Evolutionary conservation across 2,113 vertebrate genomes (phyloP), one percentile per base, ranked within the genome.

Genomic region (Heptranchias perlo): DNA sequence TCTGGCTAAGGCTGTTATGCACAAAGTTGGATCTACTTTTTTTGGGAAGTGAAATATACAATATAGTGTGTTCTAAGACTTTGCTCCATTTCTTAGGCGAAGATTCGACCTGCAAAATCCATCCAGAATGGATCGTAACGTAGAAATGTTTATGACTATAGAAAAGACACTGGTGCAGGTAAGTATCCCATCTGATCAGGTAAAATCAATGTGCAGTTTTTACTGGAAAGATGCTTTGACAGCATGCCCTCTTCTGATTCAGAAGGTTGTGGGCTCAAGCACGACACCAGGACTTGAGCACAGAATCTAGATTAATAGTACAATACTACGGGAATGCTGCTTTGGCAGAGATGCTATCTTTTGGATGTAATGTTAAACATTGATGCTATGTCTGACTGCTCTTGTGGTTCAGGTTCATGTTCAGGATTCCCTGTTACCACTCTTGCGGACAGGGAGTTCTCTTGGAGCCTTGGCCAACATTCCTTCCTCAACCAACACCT

Each of bases 61-160:
- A 31, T 35, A 7, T 61, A 62, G 35, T 93, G 61, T 62, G 14
- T 47, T 87, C 47, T 91, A 21, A 3, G 58, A 62, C 58, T n/a
- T 84, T 76, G 31, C 94, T 95, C 7, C 69, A 31, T 62, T 58
- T 58, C 64, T 2, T 96, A 99, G 99, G 99, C 97, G 99, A 69
- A 97, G 99, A 96, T 99, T 99, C 97, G 99, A 99, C 97, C 97
- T 99, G 96, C 99, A 99, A 97, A 99, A 99, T 96, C 99, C 99
- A 3, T 99, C 99, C 1, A 97, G 99, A 4, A 99, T 99, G 99
- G 99, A 99, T 97, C 98, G 99, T 4, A 99, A 99, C 0, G 99
- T 99, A 96, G 99, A 99, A 97, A 99, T 99, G 99, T 99, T 99
- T 96, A 98, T 99, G 97, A 99, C 98, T 96, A 99, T 99, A 28